Percentiles rank a stretch among this genome's conserved stretches.
These are phyloP conservation scores for Ypsolopha sequella DNA, from an alignment of 2,888 invertebrate genomes.

Conservation along the genomic window DNA sequence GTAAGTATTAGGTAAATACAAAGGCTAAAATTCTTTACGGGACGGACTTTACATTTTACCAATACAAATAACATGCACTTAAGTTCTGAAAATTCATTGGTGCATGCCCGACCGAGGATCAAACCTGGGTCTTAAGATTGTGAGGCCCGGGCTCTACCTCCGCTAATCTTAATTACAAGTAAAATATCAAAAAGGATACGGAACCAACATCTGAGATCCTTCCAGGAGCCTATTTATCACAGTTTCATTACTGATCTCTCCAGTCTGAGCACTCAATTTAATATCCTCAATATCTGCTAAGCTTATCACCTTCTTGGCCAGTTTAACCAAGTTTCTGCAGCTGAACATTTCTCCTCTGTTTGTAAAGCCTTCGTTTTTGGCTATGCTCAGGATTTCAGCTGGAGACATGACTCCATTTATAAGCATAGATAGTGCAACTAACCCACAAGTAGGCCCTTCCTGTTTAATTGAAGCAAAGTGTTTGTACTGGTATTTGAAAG, in stretches of 20 bases:
- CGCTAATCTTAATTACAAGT: too few relatives aligned
- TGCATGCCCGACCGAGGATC: too few relatives aligned
- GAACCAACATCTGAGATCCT: slow-evolving; percentile 72
- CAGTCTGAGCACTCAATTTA: slow-evolving; percentile 42
- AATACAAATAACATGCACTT: too few relatives aligned
- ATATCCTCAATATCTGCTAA: slow-evolving; percentile 45
- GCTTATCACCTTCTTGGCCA: slow-evolving; percentile 69
- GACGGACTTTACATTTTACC: too few relatives aligned
- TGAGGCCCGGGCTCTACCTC: too few relatives aligned
- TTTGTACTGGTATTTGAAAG: slow-evolving; percentile 57
- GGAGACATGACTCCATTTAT: slow-evolving; percentile 70
- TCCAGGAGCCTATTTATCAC: slow-evolving; percentile 64
- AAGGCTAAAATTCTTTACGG: too few relatives aligned
- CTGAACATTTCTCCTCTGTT: slow-evolving; percentile 93
- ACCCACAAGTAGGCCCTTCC: slow-evolving; percentile 84
- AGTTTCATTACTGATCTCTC: slow-evolving; percentile 56
- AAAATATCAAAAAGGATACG: slow-evolving; percentile 67
- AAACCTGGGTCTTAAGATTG: too few relatives aligned
- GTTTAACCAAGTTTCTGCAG: slow-evolving; percentile 75
- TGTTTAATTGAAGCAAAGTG: slow-evolving; percentile 51
- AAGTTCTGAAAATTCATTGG: too few relatives aligned
- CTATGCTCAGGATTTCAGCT: slow-evolving; percentile 71
- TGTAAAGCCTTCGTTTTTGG: slow-evolving; percentile 75
- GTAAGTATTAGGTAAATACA: too few relatives aligned
- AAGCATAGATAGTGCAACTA: slow-evolving; percentile 89